These are phyloP conservation scores for Xylocampa areola DNA, from an alignment of 2,888 invertebrate species.

Conservation along the genomic window DNA sequence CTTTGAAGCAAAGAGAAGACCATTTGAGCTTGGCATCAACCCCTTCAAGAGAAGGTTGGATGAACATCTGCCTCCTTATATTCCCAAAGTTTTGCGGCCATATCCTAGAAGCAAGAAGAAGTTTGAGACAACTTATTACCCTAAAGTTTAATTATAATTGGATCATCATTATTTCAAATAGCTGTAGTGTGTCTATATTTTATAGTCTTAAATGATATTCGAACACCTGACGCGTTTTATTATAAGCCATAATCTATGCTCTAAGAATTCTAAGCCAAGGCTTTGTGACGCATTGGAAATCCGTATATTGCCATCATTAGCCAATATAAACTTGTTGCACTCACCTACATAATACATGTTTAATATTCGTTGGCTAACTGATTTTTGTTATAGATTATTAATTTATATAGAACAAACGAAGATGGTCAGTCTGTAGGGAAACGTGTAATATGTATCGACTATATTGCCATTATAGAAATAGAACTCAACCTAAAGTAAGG, in stretches of 20 bases:
- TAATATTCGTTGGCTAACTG: too few species aligned
- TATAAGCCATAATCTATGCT: not conserved
- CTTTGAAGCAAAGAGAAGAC: slow-evolving; percentile 92
- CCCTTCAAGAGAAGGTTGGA: slow-evolving; percentile 91
- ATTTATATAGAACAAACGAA: too few species aligned
- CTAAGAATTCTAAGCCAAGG: too few species aligned
- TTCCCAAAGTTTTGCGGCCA: slow-evolving; percentile 92
- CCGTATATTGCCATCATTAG: too few species aligned
- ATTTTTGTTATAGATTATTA: too few species aligned
- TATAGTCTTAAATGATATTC: slow-evolving; percentile 21
- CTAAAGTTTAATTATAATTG: slow-evolving; percentile 80
- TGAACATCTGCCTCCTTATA: slow-evolving; percentile 92
- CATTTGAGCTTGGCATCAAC: slow-evolving; percentile 91
- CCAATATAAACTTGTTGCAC: too few species aligned
- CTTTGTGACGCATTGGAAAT: too few species aligned
- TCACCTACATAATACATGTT: too few species aligned
- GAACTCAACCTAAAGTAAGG: too few species aligned
- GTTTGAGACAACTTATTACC: slow-evolving; percentile 92
- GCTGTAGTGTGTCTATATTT: slow-evolving; percentile 43
- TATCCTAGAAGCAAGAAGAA: slow-evolving; percentile 91
- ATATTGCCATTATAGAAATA: too few species aligned
- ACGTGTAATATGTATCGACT: too few species aligned
- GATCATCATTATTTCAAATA: slow-evolving; percentile 20
- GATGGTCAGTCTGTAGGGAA: too few species aligned
- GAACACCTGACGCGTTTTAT: slow-evolving; percentile 3